Base-by-base conservation (phyloP, 2,113 vertebrate genomes). In the Butorides virescens region DNA sequence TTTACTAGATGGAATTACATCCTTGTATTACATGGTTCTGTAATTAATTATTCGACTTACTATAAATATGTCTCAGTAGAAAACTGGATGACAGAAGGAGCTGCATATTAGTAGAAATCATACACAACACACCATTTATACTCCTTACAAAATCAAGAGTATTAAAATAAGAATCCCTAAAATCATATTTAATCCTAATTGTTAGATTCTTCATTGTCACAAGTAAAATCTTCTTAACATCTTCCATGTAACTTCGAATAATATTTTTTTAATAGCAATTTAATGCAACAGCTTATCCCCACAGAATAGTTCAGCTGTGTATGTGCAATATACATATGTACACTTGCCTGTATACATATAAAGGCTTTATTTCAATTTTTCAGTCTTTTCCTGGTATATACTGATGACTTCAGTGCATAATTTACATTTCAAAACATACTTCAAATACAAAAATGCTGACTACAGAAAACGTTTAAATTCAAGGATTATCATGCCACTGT, bases 21-120 rank as follows among this genome's bases (percentile, higher is more conserved):
- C 49, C 30, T 89, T 94, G 36, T 90, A 83, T 70, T 97, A 97
- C 78, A 97, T 82, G 86, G 36, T 88, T 71, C 88, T 86, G 37
- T 95, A 94, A 96, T 71, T 96, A 96, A 96, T 92, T 74, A 97
- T 94, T 91, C 85, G 92, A 94, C 85, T 96, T 95, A 65, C 37
- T 92, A 92, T 77, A 96, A 96, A 84, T 93, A 95, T 44, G 36
- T 90, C 96, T 96, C 96, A 78, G 77, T 93, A 96, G 95, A 97
- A 96, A 95, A 93, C 94, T 15, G 11, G 62, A 94, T 86, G 76
- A 75, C 32, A 97, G 90, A 96, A 93, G 56, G 86, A 94, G 55
- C 29, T 95, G 44, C 55, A 92, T 92, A 93, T 81, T 95, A 95
- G 92, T 95, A 93, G 68, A 87, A 79, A 89, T 77, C 85, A 85